Percentiles rank a stretch among this genome's conserved stretches.
Conservation (phyloP, 2,888 invertebrate genomes). For the Boloria euphrosyne region DNA sequence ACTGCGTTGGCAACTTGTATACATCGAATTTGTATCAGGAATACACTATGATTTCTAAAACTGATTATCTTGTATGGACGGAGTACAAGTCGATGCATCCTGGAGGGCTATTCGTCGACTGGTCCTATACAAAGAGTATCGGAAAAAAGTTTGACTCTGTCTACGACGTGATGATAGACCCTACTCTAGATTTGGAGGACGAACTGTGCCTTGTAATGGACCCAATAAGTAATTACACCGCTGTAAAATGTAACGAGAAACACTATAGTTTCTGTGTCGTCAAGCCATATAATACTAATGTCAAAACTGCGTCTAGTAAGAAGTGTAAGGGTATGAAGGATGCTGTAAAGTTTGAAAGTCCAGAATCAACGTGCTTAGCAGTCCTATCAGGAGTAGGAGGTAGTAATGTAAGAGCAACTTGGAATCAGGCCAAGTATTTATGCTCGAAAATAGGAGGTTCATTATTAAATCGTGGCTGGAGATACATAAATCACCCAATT, state of each 20-base stretch:
- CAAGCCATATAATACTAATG: conserved; percentile 54
- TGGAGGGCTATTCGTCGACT: conserved; percentile 71
- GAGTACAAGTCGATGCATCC: conserved; percentile 69
- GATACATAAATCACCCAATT: conserved; percentile 62
- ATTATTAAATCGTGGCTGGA: conserved; percentile 69
- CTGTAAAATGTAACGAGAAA: conserved; percentile 61
- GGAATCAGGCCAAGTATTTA: conserved; percentile 61
- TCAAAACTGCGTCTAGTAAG: conserved; percentile 40
- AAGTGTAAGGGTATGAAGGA: conserved; percentile 54
- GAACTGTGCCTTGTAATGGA: conserved; percentile 65
- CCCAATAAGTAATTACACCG: conserved; percentile 57
- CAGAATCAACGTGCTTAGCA: conserved; percentile 62
- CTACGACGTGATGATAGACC: conserved; percentile 53
- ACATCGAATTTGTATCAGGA: conserved; percentile 55
- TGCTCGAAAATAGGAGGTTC: conserved; percentile 59
- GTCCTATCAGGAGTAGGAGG: conserved; percentile 53
- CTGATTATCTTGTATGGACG: conserved; percentile 64
- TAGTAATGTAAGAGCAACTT: conserved; percentile 65
- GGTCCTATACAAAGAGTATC: conserved; percentile 59
- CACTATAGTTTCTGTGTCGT: conserved; percentile 71
- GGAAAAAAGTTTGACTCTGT: conserved; percentile 53
- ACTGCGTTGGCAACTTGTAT: conserved; percentile 68
- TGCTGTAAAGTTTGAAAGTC: conserved; percentile 60
- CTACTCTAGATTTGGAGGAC: conserved; percentile 51
- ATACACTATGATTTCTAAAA: conserved; percentile 50